These are phyloP conservation scores for Melinaea marsaeus DNA, from an alignment of 2,888 invertebrate species.

Conservation along the genomic window DNA sequence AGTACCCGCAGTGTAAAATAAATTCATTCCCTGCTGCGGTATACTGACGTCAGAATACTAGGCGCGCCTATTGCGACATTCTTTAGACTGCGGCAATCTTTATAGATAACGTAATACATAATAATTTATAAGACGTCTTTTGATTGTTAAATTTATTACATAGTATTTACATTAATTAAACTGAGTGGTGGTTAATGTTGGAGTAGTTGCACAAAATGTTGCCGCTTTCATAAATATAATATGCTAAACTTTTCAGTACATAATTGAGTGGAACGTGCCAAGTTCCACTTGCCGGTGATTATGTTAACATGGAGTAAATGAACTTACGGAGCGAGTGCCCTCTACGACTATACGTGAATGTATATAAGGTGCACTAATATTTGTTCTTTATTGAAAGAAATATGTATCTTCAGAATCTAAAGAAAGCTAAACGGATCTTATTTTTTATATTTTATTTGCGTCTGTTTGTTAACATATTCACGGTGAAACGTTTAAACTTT, in stretches of 20 bases:
- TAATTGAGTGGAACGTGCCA: constrained; percentile 6
- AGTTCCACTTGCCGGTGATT: constrained; percentile 6
- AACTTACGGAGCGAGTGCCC: not conserved
- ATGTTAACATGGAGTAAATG: constrained; percentile 5
- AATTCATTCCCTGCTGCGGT: too few species aligned
- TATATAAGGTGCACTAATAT: not conserved
- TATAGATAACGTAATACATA: not conserved
- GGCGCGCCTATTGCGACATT: constrained; percentile 23
- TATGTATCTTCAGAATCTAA: too few species aligned
- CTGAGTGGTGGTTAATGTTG: not conserved
- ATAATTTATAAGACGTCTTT: constrained; percentile 1
- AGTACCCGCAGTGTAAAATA: too few species aligned
- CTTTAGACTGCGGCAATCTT: constrained; percentile 21
- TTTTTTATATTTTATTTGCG: too few species aligned
- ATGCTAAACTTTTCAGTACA: constrained; percentile 1
- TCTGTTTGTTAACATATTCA: too few species aligned
- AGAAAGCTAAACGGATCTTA: too few species aligned
- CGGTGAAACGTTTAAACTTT: not conserved
- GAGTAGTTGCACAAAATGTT: not conserved
- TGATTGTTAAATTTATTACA: not conserved
- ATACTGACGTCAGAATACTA: constrained; percentile 18
- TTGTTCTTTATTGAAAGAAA: too few species aligned
- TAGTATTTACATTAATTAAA: not conserved
- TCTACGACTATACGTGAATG: not conserved
- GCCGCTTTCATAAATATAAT: constrained; percentile 4